Evolutionary conservation across 2,888 invertebrate species (phyloP).

Genomic region (Ophraella communa): DNA sequence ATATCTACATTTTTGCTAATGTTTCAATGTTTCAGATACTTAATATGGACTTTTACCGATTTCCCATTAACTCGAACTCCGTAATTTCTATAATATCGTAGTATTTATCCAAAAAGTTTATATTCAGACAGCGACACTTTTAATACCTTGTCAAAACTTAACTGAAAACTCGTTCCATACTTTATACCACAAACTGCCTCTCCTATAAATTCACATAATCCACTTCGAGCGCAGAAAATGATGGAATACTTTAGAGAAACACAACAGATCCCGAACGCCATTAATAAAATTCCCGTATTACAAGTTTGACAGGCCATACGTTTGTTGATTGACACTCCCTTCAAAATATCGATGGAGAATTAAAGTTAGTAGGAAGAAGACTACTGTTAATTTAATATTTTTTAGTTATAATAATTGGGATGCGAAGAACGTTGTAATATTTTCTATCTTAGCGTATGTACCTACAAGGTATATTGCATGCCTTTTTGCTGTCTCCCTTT

Average conservation of each 20-base stretch:
- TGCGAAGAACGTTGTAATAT: not conserved
- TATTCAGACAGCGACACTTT: not conserved
- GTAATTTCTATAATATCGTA: not conserved
- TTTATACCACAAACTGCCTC: too few species aligned
- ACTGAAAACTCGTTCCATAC: conserved; percentile 6
- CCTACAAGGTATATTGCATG: conserved; percentile 40
- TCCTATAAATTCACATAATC: conserved; percentile 15
- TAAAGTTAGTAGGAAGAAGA: conserved; percentile 22
- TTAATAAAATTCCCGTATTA: conserved; percentile 34
- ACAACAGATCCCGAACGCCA: conserved; percentile 25
- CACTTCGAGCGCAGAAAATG: conserved; percentile 22
- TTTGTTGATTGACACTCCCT: conserved; percentile 33
- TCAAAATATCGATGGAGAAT: conserved; percentile 17
- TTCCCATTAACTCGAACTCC: not conserved
- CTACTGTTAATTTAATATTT: too few species aligned
- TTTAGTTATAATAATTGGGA: conserved; percentile 28
- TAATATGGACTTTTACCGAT: not conserved
- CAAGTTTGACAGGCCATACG: conserved; percentile 32
- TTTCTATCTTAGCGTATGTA: too few species aligned
- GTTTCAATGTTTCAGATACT: too few species aligned
- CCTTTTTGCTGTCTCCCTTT: conserved; percentile 10
- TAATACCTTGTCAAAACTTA: conserved; percentile 10
- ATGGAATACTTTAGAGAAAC: conserved; percentile 24
- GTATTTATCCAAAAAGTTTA: not conserved
- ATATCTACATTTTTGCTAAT: too few species aligned